Evolutionary conservation across 1,140 invertebrate species (phyloP).

Genomic region (Chlorops oryzae): DNA sequence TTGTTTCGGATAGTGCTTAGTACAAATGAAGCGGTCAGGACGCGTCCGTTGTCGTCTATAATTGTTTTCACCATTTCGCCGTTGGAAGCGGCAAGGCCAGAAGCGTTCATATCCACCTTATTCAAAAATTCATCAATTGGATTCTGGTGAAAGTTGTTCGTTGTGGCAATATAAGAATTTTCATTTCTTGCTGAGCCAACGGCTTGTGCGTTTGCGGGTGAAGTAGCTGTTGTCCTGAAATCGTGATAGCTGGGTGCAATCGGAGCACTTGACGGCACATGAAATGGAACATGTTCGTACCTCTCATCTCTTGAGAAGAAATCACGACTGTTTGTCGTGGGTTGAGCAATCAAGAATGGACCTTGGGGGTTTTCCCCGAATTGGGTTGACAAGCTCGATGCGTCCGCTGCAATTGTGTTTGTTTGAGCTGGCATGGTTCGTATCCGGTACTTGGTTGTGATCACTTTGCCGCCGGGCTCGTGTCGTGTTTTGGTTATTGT

Average conservation of each 20-base stretch:
- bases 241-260: too few relatives aligned
- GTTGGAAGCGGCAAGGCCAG: constrained; percentile 23
- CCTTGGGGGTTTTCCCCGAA: not conserved
- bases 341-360: too few relatives aligned
- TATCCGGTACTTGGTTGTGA: constrained; percentile 14
- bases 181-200: too few relatives aligned
- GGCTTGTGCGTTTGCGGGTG: too few relatives aligned
- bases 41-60: constrained; percentile 30
- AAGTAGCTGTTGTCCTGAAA: too few relatives aligned
- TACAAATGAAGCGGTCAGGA: constrained; percentile 29
- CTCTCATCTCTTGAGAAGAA: too few relatives aligned
- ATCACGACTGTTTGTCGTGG: too few relatives aligned
- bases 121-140: constrained; percentile 27
- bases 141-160: not conserved
- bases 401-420: too few relatives aligned
- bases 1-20: constrained; percentile 24
- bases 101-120: constrained; percentile 19
- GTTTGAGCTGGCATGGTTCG: not conserved
- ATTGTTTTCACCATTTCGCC: constrained; percentile 29
- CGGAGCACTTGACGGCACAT: too few relatives aligned
- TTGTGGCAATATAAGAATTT: not conserved
- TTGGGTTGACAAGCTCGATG: not conserved
- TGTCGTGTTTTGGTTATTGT: constrained; percentile 12
- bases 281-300: too few relatives aligned
- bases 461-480: constrained; percentile 16